Evolutionary conservation across 2,888 invertebrate species (phyloP), one percentile per base, ranked within the genome.

Genomic region (Ectemnius lituratus): DNA sequence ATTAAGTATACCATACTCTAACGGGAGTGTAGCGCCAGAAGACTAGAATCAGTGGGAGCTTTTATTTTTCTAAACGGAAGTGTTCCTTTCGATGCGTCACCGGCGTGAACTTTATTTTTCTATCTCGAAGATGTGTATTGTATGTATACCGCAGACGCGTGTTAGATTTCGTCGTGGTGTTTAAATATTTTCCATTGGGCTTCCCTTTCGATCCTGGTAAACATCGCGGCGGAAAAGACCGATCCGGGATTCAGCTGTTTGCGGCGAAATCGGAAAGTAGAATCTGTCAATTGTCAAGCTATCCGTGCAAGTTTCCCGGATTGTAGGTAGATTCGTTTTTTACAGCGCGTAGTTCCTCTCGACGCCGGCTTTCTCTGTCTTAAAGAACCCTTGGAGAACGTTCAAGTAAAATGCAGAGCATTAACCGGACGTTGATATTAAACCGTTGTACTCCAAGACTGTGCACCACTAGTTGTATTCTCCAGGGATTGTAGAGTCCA

Each of bases 141-240:
- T 37, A 47, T 37, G 8, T 37, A 47, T 59, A 47, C 14, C n/a
- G 67, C 52, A 8, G 4, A 27, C 64, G 28, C n/a, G 27, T 6
- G 66, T 72, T 62, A 77, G n/a, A 2, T 37, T 73, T 59, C 63
- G 63, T 66, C 61, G 62, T 70, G 59, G 64, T 49, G 62, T 72
- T 37, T 70, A 73, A 68, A 65, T 57, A 73, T 69, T 73, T 82
- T 75, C 62, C 62, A 80, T 73, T 49, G 83, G 83, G 76, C 78
- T 82, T 75, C 79, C 80, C 78, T 82, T 83, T 56, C 37, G 8
- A 37, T 37, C 37, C 37, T 37, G 37, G 37, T 37, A 6, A 6
- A 37, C 6, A 37, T 37, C 37, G 37, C 37, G 37, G 37, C 37
- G 11, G 37, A 49, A 67, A 70, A 52, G 14, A 16, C 37, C n/a